phyloP scores from a whole-genome alignment of 1,140 invertebrate species.

The Trypoxylus dichotomus region DNA sequence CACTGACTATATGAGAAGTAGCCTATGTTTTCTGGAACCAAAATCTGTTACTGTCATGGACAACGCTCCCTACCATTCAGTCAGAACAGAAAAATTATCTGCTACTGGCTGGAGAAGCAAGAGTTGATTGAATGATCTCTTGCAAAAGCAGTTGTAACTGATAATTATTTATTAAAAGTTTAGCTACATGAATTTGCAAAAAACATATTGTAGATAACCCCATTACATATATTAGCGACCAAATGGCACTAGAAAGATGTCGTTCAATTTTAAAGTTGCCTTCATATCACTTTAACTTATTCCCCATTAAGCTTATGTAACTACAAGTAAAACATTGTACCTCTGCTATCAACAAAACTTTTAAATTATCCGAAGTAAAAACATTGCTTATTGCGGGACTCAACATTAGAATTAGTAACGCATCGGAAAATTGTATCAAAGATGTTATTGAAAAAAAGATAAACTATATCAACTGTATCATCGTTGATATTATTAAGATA shows the following conservation, averaged over 20 bases:
- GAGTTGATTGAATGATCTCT: constrained; percentile 44
- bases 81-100: constrained; percentile 37
- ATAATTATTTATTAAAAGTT: constrained; percentile 1
- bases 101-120: constrained; percentile 35
- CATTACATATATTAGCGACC: constrained; percentile 39
- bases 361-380: constrained; percentile 28
- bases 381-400: neutral
- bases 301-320: constrained; percentile 52
- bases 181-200: neutral
- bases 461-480: no score
- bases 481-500: no score
- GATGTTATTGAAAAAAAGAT: no score
- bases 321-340: constrained; percentile 48
- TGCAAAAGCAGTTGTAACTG: constrained; percentile 32
- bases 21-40: constrained; percentile 43
- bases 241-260: constrained; percentile 34
- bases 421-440: neutral
- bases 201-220: constrained; percentile 27
- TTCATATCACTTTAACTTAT: constrained; percentile 51
- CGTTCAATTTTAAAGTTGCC: constrained; percentile 43
- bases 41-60: constrained; percentile 49
- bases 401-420: neutral
- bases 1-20: neutral
- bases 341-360: constrained; percentile 39
- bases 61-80: constrained; percentile 51